These are phyloP conservation scores for Troides aeacus DNA, from an alignment of 2,888 invertebrate genomes.

Conservation along the genomic window DNA sequence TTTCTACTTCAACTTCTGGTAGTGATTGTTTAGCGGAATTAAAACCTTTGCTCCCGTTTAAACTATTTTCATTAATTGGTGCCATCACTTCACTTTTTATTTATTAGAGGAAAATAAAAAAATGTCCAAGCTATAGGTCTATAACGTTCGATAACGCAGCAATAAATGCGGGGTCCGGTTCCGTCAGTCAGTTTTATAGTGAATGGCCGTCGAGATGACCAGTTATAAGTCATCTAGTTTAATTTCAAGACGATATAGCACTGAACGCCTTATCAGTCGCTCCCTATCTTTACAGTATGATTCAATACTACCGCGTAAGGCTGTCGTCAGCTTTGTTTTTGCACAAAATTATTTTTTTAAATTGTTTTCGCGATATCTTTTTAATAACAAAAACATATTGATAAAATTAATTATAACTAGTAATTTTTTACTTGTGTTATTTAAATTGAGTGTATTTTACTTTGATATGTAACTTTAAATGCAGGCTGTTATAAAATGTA, in stretches of 20 bases:
- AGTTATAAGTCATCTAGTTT: slow-evolving; percentile 36
- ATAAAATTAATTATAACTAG: slow-evolving; percentile 8
- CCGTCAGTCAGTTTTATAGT: slow-evolving; percentile 60
- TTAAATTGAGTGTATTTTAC: no score
- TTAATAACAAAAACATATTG: slow-evolving; percentile 15
- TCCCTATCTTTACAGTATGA: slow-evolving; percentile 22
- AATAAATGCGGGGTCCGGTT: slow-evolving; percentile 56
- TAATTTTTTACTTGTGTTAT: not conserved
- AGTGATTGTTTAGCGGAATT: slow-evolving; percentile 58
- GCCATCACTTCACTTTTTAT: slow-evolving; percentile 64
- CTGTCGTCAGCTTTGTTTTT: slow-evolving; percentile 29
- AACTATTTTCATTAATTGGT: slow-evolving; percentile 61
- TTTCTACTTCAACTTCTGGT: slow-evolving; percentile 68
- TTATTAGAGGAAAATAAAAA: slow-evolving; percentile 37
- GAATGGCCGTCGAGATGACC: slow-evolving; percentile 41
- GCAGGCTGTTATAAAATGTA: no score
- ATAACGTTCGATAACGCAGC: slow-evolving; percentile 56
- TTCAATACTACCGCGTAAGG: slow-evolving; percentile 12
- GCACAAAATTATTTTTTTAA: slow-evolving; percentile 14
- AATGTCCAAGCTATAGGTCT: slow-evolving; percentile 43
- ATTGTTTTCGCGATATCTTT: slow-evolving; percentile 8
- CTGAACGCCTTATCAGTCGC: slow-evolving; percentile 26
- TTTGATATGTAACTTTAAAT: no score
- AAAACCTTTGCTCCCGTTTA: slow-evolving; percentile 55
- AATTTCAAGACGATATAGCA: slow-evolving; percentile 35